These are phyloP conservation scores for Scelioninae gen. 1 DNA, from an alignment of 2,888 invertebrate species.

Conservation along the genomic window DNA sequence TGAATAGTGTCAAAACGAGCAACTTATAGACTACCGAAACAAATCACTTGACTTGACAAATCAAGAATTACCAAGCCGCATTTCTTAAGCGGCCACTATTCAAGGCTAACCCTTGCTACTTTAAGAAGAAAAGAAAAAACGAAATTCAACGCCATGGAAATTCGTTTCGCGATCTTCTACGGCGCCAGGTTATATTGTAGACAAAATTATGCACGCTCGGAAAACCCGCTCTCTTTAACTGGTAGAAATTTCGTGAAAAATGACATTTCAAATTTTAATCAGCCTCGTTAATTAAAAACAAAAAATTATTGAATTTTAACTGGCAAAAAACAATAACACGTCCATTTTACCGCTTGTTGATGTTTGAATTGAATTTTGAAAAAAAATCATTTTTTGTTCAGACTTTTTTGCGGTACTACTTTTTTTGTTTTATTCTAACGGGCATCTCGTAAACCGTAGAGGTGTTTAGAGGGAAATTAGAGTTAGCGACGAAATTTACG, in stretches of 20 bases:
- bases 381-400: too few species aligned
- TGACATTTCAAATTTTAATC: slow-evolving; percentile 33
- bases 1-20: slow-evolving; percentile 34
- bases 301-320: slow-evolving; percentile 14
- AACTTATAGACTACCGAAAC: slow-evolving; percentile 37
- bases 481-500: slow-evolving; percentile 43
- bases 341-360: slow-evolving; percentile 2
- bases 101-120: slow-evolving; percentile 30
- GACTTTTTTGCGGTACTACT: too few species aligned
- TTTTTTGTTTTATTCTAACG: slow-evolving; percentile 6
- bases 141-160: slow-evolving; percentile 28
- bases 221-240: slow-evolving; percentile 22
- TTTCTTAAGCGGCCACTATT: slow-evolving; percentile 17
- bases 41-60: slow-evolving; percentile 34
- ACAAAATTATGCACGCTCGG: slow-evolving; percentile 44
- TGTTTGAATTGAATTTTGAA: not conserved
- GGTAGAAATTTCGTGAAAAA: slow-evolving; percentile 17
- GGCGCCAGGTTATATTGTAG: slow-evolving; percentile 17
- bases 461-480: slow-evolving; percentile 19
- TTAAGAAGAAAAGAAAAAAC: slow-evolving; percentile 14
- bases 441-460: slow-evolving; percentile 6
- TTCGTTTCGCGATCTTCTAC: slow-evolving; percentile 28
- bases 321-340: not conserved
- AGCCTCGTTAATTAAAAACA: slow-evolving; percentile 20
- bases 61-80: slow-evolving; percentile 23